Percentiles rank a stretch among this genome's conserved stretches.
phyloP scores from a whole-genome alignment of 1,140 invertebrate species.

The Drosophila eugracilis region DNA sequence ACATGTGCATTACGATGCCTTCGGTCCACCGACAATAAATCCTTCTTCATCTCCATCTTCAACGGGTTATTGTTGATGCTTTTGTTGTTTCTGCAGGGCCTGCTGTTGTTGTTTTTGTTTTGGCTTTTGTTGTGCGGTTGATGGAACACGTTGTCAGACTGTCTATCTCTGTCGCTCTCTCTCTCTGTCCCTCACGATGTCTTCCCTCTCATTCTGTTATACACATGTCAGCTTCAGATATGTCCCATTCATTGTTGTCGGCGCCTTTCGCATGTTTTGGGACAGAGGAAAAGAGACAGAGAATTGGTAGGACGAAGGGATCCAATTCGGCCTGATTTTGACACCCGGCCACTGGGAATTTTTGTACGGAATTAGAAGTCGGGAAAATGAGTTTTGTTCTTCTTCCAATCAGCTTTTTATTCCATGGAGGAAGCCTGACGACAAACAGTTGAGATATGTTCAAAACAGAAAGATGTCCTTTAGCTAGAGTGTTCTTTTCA shows the following conservation, averaged over 20 bases:
- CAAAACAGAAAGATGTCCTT: neutral
- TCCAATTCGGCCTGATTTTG: slow-evolving; percentile 41
- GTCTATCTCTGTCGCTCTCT: slow-evolving; percentile 12
- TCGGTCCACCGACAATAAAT: slow-evolving; percentile 44
- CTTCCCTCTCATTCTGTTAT: neutral
- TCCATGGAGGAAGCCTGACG: slow-evolving; percentile 8
- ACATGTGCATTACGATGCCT: slow-evolving; percentile 25
- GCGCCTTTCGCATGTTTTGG: slow-evolving; percentile 11
- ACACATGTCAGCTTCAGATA: slow-evolving; percentile 40
- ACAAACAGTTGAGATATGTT: slow-evolving; percentile 9
- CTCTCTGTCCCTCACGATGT: neutral
- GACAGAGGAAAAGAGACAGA: neutral
- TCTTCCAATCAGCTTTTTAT: slow-evolving; percentile 17
- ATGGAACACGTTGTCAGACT: slow-evolving; percentile 42
- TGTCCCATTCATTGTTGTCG: slow-evolving; percentile 43
- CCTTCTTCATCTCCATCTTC: slow-evolving; percentile 30
- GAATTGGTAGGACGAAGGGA: neutral
- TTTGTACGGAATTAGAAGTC: slow-evolving; percentile 20
- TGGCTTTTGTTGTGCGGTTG: slow-evolving; percentile 35
- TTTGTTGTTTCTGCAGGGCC: slow-evolving; percentile 26
- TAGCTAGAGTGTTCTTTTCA: no score
- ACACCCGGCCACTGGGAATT: slow-evolving; percentile 41
- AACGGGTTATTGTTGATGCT: slow-evolving; percentile 38
- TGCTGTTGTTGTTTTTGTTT: slow-evolving; percentile 37
- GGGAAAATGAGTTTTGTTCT: slow-evolving; percentile 31